Conservation (phyloP, 1,140 invertebrate species). For the Diabrotica virgifera region DNA sequence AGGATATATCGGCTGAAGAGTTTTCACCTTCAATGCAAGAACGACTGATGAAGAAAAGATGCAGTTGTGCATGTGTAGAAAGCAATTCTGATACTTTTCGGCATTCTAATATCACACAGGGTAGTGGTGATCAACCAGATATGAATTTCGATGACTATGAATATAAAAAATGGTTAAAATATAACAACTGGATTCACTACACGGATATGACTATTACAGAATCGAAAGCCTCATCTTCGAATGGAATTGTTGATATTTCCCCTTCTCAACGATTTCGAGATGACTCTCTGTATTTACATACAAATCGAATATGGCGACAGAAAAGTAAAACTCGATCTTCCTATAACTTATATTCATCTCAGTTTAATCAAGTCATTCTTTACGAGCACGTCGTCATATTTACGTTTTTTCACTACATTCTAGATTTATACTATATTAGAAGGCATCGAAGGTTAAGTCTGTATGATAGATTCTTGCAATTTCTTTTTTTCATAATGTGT, state of each 20-base stretch:
- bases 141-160: constrained; percentile 11
- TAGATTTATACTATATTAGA: background rate
- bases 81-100: too few relatives aligned
- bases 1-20: constrained; percentile 7
- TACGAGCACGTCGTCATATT: constrained; percentile 15
- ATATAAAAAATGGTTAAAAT: constrained; percentile 16
- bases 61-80: too few relatives aligned
- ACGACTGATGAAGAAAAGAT: background rate
- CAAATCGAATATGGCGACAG: too few relatives aligned
- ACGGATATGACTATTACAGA: constrained; percentile 8
- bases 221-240: background rate
- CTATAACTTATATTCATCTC: background rate
- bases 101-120: too few relatives aligned
- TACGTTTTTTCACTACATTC: constrained; percentile 8
- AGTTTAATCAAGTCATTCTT: constrained; percentile 13
- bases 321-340: background rate
- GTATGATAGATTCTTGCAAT: constrained; percentile 7
- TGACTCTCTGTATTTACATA: background rate
- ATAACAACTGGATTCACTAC: constrained; percentile 12
- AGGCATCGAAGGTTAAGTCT: constrained; percentile 2
- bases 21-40: background rate
- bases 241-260: background rate
- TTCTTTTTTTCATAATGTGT: constrained; percentile 14
- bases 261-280: background rate
- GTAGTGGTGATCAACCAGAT: background rate